Evolutionary conservation across 2,113 vertebrate genomes (phyloP), one percentile per base, ranked within the genome.

Genomic region (Alosa alosa): DNA sequence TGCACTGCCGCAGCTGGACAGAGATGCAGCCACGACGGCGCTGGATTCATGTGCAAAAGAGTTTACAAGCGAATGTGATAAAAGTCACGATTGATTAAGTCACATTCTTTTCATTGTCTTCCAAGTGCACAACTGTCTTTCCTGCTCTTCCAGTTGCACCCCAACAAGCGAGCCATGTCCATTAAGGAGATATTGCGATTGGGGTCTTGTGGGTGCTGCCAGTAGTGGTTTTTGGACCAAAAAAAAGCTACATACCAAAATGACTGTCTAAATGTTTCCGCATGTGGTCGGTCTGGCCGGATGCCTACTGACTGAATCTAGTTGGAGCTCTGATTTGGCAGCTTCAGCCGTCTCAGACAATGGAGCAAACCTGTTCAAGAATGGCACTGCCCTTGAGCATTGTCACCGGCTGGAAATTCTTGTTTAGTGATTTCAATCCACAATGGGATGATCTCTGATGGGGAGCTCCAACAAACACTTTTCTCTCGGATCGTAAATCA

Each of bases 211-310:
- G 68, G 41, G 57, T 82, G 52, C 52, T 84, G 86, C 88, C 88
- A 85, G 81, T 82, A 72, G 68, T 82, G 81, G 81, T 88, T 81
- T 81, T 49, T 72, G 25, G 44, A 20, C 55, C 4, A 3, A 9
- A 64, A 68, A 83, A 39, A 83, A 49, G 68, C 85, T 46, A 36
- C 75, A 81, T 78, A 60, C 68, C 72, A 82, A 89, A 85, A 86
- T 85, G 22, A 82, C 55, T 60, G 57, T 86, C 85, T 88, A 88
- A 91, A 86, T 36, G 82, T 89, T 92, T 92, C 86, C 87, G 85
- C 75, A 87, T 89, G 87, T 82, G 49, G 31, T 36, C 87, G 52
- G 84, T 47, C 84, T 60, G 82, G 85, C 82, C 31, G 31, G 47
- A 60, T 22, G 86, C 88, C 89, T 85, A 46, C 3, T 84, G 83